Evolutionary conservation across 2,797 vertebrate species (phyloP), one percentile per base, ranked within the genome.

Genomic region (Natrix natrix): DNA sequence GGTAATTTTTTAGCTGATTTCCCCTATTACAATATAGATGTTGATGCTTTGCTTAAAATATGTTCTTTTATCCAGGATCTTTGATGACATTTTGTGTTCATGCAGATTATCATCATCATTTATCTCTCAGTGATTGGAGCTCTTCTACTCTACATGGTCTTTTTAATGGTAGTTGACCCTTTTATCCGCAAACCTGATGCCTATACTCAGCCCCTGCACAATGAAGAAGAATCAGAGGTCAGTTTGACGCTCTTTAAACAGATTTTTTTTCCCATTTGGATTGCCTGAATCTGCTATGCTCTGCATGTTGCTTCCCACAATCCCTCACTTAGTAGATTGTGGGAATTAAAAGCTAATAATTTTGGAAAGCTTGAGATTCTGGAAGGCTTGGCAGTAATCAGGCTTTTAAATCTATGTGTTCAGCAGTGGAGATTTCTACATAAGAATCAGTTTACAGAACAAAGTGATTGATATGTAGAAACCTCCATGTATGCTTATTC

Each of bases 71-170:
- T 43, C 24, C 48, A 28, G 66, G 54, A 13, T 28, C 37, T 20
- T 13, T 32, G 0, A 90, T 94, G 56, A 94, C 66, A 22, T 86
- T 88, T 89, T 92, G 48, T 20, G 32, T 52, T 24, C 87, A 74
- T 93, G 0, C 96, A 99, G 99, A 97, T 99, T 94, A 99, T 99
- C 94, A 99, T 99, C 95, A 98, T 99, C 95, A 98, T 99, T 96
- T 99, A 99, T 97, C 97, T 99, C 96, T 98, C 98, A 0, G 98
- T 99, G 93, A 98, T 99, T 90, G 99, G 99, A 0, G 98, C 98
- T 1, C 97, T 99, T 95, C 96, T 99, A 89, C 98, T 99, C 26
- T 99, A 99, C 97, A 99, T 99, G 99, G 98, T 99, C 7, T 99
- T 99, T 97, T 98, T 99, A 91, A 98, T 99, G 92, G 97, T 99